Percentiles rank a stretch among this genome's conserved stretches.
Evolutionary conservation across 2,113 vertebrate species (phyloP).

Genomic region (Irena cyanogastra): DNA sequence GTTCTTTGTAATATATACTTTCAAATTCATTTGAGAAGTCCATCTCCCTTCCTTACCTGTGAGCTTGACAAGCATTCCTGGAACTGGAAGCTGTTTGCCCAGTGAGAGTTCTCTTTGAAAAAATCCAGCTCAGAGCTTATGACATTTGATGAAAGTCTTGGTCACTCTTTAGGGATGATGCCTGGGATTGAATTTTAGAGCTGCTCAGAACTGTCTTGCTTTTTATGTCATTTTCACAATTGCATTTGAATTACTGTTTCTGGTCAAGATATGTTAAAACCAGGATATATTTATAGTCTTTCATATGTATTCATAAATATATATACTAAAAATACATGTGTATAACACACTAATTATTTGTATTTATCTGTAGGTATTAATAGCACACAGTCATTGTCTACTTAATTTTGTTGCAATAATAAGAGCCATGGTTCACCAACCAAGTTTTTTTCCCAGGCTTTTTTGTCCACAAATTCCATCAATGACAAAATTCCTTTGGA

Average conservation of each 20-base stretch:
- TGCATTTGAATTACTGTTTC: constrained; percentile 13
- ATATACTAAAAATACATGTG: neutral
- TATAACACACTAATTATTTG: neutral
- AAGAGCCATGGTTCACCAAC: neutral
- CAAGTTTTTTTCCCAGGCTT: neutral
- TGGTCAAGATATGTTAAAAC: neutral
- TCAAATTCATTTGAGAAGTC: neutral
- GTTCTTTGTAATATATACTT: neutral
- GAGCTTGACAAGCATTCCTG: neutral
- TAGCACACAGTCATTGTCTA: neutral
- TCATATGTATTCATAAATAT: neutral
- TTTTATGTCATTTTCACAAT: constrained; percentile 19
- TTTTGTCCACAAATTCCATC: neutral
- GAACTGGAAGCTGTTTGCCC: neutral
- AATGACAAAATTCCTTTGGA: neutral
- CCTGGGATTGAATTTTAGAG: neutral
- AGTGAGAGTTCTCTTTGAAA: neutral
- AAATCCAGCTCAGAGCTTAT: neutral
- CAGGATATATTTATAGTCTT: neutral
- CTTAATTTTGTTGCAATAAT: constrained; percentile 3
- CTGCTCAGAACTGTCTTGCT: neutral
- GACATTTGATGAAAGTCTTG: neutral
- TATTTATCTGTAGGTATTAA: constrained; percentile 23
- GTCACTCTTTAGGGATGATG: neutral
- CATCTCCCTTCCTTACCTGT: neutral